Percentiles rank a stretch among this genome's conserved stretches.
phyloP scores from a whole-genome alignment of 2,888 invertebrate genomes.

The Hirtodrosophila cameraria region DNA sequence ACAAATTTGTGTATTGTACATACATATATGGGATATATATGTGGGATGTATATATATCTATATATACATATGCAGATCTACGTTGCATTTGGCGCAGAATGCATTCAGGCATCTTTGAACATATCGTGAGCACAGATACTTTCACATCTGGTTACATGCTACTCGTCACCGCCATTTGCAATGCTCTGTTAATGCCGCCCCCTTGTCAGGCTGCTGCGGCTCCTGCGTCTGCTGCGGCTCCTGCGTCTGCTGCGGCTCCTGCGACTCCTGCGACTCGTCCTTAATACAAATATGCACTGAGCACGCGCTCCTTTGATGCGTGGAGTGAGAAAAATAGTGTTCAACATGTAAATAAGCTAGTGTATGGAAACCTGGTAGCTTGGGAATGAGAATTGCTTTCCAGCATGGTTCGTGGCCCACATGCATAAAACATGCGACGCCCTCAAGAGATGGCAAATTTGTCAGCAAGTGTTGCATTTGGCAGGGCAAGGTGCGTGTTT shows the following conservation, averaged over 20 bases:
- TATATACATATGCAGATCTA: constrained; percentile 56
- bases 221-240: too few relatives aligned
- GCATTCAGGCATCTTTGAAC: constrained; percentile 50
- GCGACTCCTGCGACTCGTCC: background rate
- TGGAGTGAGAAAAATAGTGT: constrained; percentile 23
- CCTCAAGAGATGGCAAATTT: constrained; percentile 34
- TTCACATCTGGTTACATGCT: constrained; percentile 24
- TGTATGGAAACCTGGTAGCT: constrained; percentile 9
- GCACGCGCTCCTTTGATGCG: constrained; percentile 59
- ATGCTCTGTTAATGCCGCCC: constrained; percentile 13
- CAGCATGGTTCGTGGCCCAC: constrained; percentile 27
- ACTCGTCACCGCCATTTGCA: constrained; percentile 45
- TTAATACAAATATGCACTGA: constrained; percentile 42
- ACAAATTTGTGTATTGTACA: constrained; percentile 12
- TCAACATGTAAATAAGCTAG: constrained; percentile 63
- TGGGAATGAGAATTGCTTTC: constrained; percentile 11
- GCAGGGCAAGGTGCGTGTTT: constrained; percentile 33
- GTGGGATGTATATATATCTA: background rate
- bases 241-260: too few relatives aligned
- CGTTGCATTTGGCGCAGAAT: constrained; percentile 38
- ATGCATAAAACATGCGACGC: constrained; percentile 52
- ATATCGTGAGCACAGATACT: constrained; percentile 9
- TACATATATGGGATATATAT: constrained; percentile 2
- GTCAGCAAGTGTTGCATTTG: constrained; percentile 12
- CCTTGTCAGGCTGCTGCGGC: background rate